Percentiles rank a stretch among this genome's conserved stretches.
These are phyloP conservation scores for Prolemur simus DNA, from an alignment of 2,113 vertebrate species.

Conservation along the genomic window DNA sequence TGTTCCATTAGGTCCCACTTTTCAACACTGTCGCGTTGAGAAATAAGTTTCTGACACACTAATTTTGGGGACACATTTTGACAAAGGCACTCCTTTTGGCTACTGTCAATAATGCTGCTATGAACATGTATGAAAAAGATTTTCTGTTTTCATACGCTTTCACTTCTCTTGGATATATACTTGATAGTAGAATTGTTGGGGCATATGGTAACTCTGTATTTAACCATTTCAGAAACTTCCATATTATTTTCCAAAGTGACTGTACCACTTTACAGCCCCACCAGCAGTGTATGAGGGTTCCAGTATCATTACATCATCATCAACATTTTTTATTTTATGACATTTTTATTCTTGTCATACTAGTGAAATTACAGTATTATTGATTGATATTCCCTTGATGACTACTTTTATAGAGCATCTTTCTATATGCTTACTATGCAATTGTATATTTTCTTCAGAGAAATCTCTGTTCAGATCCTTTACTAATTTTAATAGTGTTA, in stretches of 20 bases:
- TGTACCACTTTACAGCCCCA: background rate
- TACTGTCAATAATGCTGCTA: background rate
- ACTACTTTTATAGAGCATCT: background rate
- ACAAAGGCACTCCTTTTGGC: background rate
- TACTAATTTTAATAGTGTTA: background rate
- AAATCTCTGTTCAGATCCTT: background rate
- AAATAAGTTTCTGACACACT: background rate
- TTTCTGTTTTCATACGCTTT: background rate
- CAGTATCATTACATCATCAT: background rate
- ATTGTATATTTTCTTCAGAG: background rate
- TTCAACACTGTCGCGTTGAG: background rate
- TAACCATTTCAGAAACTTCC: background rate
- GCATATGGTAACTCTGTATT: background rate
- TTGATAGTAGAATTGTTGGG: background rate
- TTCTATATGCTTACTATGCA: background rate
- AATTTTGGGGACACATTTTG: background rate
- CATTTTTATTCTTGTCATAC: background rate
- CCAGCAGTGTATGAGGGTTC: background rate
- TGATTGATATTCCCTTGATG: background rate
- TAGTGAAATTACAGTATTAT: background rate
- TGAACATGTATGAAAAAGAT: background rate
- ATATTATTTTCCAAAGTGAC: background rate
- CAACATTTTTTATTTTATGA: background rate
- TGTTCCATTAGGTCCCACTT: background rate
- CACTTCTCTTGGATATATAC: background rate